A percentile compares a stretch with the other conserved stretches of the same genome.
phyloP scores from a whole-genome alignment of 2,888 invertebrate species.

The Apamea epomidion region DNA sequence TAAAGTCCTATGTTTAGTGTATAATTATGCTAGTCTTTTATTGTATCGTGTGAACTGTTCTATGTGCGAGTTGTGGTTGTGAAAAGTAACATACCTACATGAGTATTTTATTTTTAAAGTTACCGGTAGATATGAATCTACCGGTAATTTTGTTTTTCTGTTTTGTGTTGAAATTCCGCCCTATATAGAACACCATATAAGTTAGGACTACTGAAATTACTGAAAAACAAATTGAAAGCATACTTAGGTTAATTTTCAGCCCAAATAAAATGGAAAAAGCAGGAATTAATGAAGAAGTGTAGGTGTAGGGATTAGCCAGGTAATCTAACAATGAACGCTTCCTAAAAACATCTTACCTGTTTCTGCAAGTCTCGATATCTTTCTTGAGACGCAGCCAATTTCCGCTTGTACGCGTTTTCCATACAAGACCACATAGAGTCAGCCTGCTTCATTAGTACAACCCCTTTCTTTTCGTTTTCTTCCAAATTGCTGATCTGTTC shows the following conservation, averaged over 20 bases:
- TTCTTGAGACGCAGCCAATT: slow-evolving; percentile 77
- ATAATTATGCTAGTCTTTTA: too few relatives aligned
- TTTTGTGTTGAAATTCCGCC: too few relatives aligned
- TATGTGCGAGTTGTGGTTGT: too few relatives aligned
- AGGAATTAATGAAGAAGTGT: not conserved
- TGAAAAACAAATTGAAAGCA: not conserved
- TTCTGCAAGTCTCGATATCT: slow-evolving; percentile 76
- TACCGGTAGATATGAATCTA: too few relatives aligned
- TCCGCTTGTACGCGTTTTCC: slow-evolving; percentile 86
- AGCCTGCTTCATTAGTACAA: slow-evolving; percentile 88
- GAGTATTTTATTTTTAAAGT: too few relatives aligned
- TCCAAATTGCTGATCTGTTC: slow-evolving; percentile 90
- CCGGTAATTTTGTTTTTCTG: too few relatives aligned
- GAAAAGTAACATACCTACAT: too few relatives aligned
- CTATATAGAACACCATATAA: not conserved
- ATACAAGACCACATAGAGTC: slow-evolving; percentile 90
- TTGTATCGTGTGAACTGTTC: too few relatives aligned
- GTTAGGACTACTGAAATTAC: not conserved
- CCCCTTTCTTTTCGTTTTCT: slow-evolving; percentile 90
- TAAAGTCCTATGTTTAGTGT: too few relatives aligned
- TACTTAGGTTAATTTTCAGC: not conserved
- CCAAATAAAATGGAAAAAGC: not conserved
- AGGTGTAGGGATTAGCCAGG: not conserved
- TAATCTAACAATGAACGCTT: not conserved
- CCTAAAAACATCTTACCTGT: slow-evolving; percentile 70